These are phyloP conservation scores for Octodon degus DNA, from an alignment of 2,113 vertebrate species.

Conservation along the genomic window DNA sequence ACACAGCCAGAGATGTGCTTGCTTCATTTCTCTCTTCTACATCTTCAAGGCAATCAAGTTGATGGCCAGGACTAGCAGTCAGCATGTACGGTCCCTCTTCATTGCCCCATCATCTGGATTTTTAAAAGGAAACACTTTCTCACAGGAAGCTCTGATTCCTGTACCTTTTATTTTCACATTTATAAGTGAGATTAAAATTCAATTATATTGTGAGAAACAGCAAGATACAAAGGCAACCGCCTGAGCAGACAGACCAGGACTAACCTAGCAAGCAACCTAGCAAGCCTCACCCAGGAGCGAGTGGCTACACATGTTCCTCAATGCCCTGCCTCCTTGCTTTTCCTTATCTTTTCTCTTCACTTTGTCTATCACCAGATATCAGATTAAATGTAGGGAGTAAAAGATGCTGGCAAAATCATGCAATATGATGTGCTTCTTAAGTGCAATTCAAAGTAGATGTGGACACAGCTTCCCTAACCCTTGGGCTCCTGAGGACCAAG, in stretches of 20 bases:
- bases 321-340: not conserved
- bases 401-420: not conserved
- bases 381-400: not conserved
- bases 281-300: not conserved
- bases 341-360: not conserved
- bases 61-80: not conserved
- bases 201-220: not conserved
- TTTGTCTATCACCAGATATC: not conserved
- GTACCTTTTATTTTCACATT: not conserved
- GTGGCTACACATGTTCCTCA: not conserved
- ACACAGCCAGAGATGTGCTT: too few relatives aligned
- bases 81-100: not conserved
- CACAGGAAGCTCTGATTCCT: not conserved
- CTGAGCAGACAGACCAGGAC: not conserved
- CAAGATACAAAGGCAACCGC: not conserved
- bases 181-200: not conserved
- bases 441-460: not conserved
- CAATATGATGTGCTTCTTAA: not conserved
- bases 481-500: not conserved
- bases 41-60: not conserved
- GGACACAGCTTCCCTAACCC: accelerated
- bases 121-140: not conserved
- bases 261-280: not conserved
- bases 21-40: not conserved
- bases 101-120: too few relatives aligned